A percentile compares a stretch with the other conserved stretches of the same genome.
Conservation (phyloP, 2,888 invertebrate species). For the Caenorhabditis angaria region DNA sequence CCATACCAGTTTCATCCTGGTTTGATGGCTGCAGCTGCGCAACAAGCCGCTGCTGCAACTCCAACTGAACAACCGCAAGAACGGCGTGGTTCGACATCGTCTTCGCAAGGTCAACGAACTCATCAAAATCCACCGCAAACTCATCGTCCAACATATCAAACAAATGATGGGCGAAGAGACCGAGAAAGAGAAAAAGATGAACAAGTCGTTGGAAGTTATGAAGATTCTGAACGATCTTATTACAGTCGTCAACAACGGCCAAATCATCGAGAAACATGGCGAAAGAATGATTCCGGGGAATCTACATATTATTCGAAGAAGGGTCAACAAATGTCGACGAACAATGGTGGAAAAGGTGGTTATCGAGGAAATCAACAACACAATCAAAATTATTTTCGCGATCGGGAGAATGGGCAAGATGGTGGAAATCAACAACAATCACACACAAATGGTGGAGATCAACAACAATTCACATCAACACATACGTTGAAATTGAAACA, state of each 20-base stretch:
- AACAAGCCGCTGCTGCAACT: neutral
- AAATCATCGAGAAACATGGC: neutral
- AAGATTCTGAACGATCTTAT: neutral
- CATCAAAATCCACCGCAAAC: neutral
- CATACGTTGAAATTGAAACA: neutral
- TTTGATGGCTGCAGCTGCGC: neutral
- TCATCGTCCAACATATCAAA: neutral
- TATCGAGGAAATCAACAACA: too few relatives aligned
- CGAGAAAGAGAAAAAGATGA: neutral
- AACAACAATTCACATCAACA: neutral
- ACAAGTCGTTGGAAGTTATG: slow-evolving; percentile 1
- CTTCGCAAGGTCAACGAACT: neutral
- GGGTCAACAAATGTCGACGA: neutral
- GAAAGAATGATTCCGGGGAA: neutral
- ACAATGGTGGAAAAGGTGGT: neutral
- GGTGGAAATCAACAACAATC: too few relatives aligned
- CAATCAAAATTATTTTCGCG: neutral
- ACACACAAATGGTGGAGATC: neutral
- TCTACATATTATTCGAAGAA: neutral
- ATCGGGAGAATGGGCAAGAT: neutral
- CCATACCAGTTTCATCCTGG: neutral
- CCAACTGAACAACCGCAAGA: slow-evolving; percentile 2
- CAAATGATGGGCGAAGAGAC: neutral
- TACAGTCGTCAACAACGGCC: neutral
- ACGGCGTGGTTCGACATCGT: slow-evolving; percentile 5